These are phyloP conservation scores for Myocastor coypus DNA, from an alignment of 2,113 vertebrate species.

Conservation along the genomic window DNA sequence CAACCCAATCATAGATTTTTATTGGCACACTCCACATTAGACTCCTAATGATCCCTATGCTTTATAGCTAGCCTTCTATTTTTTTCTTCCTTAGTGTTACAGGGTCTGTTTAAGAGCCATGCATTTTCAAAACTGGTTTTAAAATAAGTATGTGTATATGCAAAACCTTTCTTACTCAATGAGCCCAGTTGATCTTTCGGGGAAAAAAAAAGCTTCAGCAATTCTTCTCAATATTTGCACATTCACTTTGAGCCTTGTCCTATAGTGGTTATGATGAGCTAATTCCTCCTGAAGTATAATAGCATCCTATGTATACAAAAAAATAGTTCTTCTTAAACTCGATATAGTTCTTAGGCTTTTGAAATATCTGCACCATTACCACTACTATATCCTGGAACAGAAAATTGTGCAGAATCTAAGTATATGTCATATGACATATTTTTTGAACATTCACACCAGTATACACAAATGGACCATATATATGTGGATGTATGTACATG, in stretches of 20 bases:
- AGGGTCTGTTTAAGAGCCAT: background rate
- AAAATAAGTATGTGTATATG: slow-evolving; percentile 22
- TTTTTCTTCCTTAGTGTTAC: slow-evolving; percentile 5
- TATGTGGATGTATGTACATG: fast-evolving
- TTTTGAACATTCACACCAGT: background rate
- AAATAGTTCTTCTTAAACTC: background rate
- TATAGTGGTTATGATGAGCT: background rate
- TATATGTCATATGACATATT: background rate
- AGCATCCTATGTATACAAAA: background rate
- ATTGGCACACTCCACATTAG: background rate
- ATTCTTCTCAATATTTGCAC: slow-evolving; percentile 38
- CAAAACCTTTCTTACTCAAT: slow-evolving; percentile 49
- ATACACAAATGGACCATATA: too few relatives aligned
- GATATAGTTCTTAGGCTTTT: background rate
- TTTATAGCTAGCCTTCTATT: background rate
- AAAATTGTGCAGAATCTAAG: background rate
- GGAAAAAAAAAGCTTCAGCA: background rate
- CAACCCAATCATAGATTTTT: background rate
- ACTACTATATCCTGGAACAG: background rate
- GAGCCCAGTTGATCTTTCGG: slow-evolving; percentile 38
- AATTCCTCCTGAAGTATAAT: slow-evolving; percentile 12
- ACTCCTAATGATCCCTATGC: background rate
- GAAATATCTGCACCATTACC: background rate
- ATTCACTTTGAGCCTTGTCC: background rate
- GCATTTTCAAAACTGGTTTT: slow-evolving; percentile 42